phyloP scores from a whole-genome alignment of 2,113 vertebrate genomes.

The Solea solea region DNA sequence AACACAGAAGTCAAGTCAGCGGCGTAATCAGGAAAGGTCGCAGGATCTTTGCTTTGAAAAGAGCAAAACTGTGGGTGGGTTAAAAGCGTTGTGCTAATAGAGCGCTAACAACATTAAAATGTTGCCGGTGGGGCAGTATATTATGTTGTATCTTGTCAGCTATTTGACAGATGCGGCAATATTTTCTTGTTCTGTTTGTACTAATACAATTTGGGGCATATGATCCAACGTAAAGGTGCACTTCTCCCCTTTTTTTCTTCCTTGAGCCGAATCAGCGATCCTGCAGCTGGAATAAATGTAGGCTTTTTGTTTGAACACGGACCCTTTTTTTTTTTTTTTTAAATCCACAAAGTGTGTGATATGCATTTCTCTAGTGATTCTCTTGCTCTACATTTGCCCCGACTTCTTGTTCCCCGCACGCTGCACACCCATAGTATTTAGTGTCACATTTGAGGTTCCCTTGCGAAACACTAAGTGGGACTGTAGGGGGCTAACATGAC shows the following conservation, averaged over 20 bases:
- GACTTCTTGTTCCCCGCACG: background rate
- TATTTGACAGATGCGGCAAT: too few relatives aligned
- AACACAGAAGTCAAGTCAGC: background rate
- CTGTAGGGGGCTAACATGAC: conserved; percentile 29
- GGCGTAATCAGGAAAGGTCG: background rate
- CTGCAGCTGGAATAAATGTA: too few relatives aligned
- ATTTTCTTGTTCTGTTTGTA: too few relatives aligned
- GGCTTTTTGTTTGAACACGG: background rate
- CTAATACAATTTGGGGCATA: too few relatives aligned
- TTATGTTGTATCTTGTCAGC: too few relatives aligned
- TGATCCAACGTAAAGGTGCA: background rate
- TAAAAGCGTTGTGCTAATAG: background rate
- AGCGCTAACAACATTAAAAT: background rate
- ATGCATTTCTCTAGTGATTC: background rate
- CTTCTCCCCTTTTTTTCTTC: background rate
- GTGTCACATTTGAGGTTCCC: conserved; percentile 18
- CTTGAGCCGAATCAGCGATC: background rate
- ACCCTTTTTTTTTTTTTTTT: background rate
- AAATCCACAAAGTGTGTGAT: background rate
- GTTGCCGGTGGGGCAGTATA: too few relatives aligned
- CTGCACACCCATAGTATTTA: conserved; percentile 9
- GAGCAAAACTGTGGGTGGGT: background rate
- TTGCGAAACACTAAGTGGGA: conserved; percentile 38
- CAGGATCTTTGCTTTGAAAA: background rate
- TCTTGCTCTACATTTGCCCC: conserved; percentile 11